These are phyloP conservation scores for Rhingia rostrata DNA, from an alignment of 2,888 invertebrate species.

Conservation along the genomic window DNA sequence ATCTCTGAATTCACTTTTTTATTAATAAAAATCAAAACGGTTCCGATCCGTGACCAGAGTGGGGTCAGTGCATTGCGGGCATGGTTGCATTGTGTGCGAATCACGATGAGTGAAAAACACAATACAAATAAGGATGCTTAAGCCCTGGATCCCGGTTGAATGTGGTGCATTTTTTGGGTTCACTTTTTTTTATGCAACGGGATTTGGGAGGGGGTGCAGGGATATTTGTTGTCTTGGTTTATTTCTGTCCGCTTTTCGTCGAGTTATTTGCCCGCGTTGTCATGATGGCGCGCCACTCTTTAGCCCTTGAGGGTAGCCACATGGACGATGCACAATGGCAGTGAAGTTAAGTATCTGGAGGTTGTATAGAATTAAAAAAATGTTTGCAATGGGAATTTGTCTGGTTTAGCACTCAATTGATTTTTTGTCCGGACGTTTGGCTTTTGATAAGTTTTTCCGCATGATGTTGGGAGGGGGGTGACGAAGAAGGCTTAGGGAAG, in stretches of 20 bases:
- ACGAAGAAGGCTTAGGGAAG: no score
- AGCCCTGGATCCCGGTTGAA: conserved; percentile 13
- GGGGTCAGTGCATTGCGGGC: conserved; percentile 42
- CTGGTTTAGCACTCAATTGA: conserved; percentile 75
- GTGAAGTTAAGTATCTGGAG: not conserved
- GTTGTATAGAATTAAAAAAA: conserved; percentile 19
- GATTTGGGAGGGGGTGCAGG: not conserved
- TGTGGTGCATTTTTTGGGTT: conserved; percentile 35
- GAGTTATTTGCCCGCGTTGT: not conserved
- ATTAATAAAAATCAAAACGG: conserved; percentile 64
- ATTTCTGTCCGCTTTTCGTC: conserved; percentile 24
- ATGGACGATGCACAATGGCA: not conserved
- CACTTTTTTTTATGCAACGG: not conserved
- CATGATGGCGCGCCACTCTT: conserved; percentile 3
- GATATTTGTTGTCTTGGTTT: conserved; percentile 28
- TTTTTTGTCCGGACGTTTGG: conserved; percentile 43
- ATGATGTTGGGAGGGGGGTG: not conserved
- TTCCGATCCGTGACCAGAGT: conserved; percentile 33
- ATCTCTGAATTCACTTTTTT: not conserved
- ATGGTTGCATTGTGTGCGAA: conserved; percentile 47
- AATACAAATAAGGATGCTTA: conserved; percentile 63
- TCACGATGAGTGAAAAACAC: conserved; percentile 36
- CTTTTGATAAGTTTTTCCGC: not conserved
- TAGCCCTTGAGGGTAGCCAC: not conserved
- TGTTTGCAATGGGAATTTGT: conserved; percentile 69